Evolutionary conservation across 64 coral and sea anemone genomes (phyloP).

Genomic region (Montipora efflorescens): DNA sequence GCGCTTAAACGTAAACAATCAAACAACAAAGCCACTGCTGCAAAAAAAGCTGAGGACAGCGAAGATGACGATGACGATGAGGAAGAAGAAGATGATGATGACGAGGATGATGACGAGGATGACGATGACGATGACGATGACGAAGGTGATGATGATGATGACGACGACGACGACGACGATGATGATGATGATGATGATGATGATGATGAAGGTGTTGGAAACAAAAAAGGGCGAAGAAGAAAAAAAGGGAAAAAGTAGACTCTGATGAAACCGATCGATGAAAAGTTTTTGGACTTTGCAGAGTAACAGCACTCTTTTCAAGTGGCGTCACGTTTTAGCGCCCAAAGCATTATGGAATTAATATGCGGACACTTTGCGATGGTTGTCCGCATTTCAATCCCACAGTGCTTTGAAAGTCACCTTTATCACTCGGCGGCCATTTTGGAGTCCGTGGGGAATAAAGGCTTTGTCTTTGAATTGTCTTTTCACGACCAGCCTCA

Average conservation of each 20-base stretch:
- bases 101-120: conserved; percentile 77
- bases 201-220: conserved; percentile 5
- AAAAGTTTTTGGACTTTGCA: background rate
- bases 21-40: conserved; percentile 15
- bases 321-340: too few species aligned
- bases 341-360: too few species aligned
- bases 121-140: conserved; percentile 73
- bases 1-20: conserved; percentile 14
- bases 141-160: conserved; percentile 71
- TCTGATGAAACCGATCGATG: background rate
- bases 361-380: too few species aligned
- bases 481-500: too few species aligned
- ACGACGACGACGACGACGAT: conserved; percentile 69
- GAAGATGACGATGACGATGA: conserved; percentile 80
- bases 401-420: too few species aligned
- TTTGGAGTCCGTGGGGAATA: too few species aligned
- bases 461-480: too few species aligned
- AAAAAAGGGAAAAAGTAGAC: conserved; percentile 43
- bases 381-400: too few species aligned
- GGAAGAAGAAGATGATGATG: conserved; percentile 71
- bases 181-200: conserved; percentile 53
- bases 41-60: conserved; percentile 58
- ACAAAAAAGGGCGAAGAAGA: conserved; percentile 25
- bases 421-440: too few species aligned
- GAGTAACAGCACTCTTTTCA: too few species aligned